A percentile compares a stretch with the other conserved stretches of the same genome.
Conservation (phyloP, 1,140 invertebrate species). For the Drosophila seguyi region DNA sequence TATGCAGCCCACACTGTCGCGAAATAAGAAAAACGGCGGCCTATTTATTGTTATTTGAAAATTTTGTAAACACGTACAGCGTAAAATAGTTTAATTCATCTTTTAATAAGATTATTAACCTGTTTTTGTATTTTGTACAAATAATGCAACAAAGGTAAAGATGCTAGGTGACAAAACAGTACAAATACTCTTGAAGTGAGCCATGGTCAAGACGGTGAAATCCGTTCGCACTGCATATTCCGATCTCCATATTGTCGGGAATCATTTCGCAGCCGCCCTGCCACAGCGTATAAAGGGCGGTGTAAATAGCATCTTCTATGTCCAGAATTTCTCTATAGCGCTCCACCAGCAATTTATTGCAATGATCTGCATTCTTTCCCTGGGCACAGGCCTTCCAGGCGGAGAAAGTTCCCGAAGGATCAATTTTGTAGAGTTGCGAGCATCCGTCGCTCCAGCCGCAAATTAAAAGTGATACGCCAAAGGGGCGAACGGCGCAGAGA, state of each 20-base stretch:
- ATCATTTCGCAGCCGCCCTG: constrained; percentile 99
- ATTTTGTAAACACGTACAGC: no score
- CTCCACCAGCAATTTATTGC: constrained; percentile 99
- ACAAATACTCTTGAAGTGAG: constrained; percentile 98
- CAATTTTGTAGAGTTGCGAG: constrained; percentile 98
- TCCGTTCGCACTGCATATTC: constrained; percentile 96
- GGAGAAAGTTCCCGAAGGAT: constrained; percentile 99
- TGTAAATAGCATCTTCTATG: constrained; percentile 99
- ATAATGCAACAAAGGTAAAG: no score
- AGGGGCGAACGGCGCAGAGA: constrained; percentile 98
- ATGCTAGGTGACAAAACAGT: no score
- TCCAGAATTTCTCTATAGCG: constrained; percentile 98
- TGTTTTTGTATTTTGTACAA: no score
- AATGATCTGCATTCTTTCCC: constrained; percentile 99
- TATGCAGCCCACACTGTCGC: no score
- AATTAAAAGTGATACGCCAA: constrained; percentile 98
- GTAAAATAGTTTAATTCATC: no score
- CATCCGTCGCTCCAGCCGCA: constrained; percentile 97
- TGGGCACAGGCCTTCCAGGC: constrained; percentile 99
- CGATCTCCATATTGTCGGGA: constrained; percentile 99
- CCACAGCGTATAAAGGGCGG: constrained; percentile 98
- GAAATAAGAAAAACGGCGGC: no score
- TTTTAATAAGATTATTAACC: no score
- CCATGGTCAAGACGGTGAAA: constrained; percentile 95
- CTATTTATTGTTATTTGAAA: no score